Evolutionary conservation across 2,888 invertebrate genomes (phyloP), one percentile per base, ranked within the genome.

Genomic region (Ophion slaviceki): DNA sequence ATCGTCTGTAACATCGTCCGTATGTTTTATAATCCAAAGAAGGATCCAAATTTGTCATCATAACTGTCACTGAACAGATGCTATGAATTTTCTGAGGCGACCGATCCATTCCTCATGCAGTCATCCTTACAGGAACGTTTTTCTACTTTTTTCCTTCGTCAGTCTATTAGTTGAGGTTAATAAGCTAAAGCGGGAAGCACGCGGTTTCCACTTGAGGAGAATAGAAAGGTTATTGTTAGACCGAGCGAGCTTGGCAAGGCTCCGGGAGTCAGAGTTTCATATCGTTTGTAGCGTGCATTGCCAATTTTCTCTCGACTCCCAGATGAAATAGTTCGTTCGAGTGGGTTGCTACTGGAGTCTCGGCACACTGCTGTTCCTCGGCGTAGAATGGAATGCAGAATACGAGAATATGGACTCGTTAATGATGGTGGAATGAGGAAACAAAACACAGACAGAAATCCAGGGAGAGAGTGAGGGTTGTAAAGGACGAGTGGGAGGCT

Each of bases 261-360:
- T 61, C n/a, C 7, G 11, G 24, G 62, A 28, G 24, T 14, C 59
- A 11, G 75, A 82, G 45, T 82, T 71, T 40, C 64, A 59, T 82
- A 72, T 79, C 68, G 75, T 70, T 83, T 57, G 79, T 57, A 57
- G 47, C 14, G 36, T 40, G 53, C 70, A 14, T 68, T 75, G 17
- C 74, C 68, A 74, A 78, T 79, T 83, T 83, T 75, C 74, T 79
- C 83, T 32, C 36, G 75, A 75, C 53, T 83, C 62, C 62, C 24
- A 20, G 61, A 82, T 78, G 67, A 75, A 68, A 79, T 57, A 83
- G 70, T 70, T 83, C 53, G 20, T 57, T 64, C 28, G 40, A 32
- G 72, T 74, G 36, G 8, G 40, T 62, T 61, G n/a, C 68, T 53
- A 28, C 61, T 47, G 61, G 70, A 70, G 66, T 28, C 36, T 36